Percentiles rank a stretch among this genome's conserved stretches.
Evolutionary conservation across 2,113 vertebrate genomes (phyloP).

Genomic region (Gopherus flavomarginatus): DNA sequence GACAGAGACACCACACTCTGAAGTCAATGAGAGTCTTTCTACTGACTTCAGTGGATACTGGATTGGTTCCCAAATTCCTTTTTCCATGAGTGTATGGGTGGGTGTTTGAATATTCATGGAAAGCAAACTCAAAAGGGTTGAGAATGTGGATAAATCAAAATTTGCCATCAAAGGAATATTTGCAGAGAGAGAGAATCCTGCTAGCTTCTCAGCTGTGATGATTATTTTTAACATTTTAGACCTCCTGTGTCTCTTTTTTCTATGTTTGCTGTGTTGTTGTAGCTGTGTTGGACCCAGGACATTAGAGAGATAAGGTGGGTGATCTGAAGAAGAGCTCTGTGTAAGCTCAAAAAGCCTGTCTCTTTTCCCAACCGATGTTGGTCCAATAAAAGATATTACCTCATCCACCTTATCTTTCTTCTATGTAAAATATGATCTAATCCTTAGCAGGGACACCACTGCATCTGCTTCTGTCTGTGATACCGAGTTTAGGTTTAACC

Average conservation of each 20-base stretch:
- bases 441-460: background rate
- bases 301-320: background rate
- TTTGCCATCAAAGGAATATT: background rate
- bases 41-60: background rate
- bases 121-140: background rate
- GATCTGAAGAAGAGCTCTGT: background rate
- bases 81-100: background rate
- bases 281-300: background rate
- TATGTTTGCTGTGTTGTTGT: background rate
- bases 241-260: background rate
- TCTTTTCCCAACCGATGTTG: background rate
- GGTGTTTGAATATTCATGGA: background rate
- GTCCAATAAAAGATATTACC: background rate
- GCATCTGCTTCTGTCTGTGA: background rate
- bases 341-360: background rate
- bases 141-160: background rate
- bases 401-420: background rate
- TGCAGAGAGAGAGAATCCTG: background rate
- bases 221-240: background rate
- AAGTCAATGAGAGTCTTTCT: background rate
- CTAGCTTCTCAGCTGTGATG: background rate
- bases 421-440: background rate
- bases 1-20: background rate
- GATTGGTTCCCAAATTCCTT: background rate
- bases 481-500: background rate